These are phyloP conservation scores for Struthidea cinerea DNA, from an alignment of 2,113 vertebrate species.

Conservation along the genomic window DNA sequence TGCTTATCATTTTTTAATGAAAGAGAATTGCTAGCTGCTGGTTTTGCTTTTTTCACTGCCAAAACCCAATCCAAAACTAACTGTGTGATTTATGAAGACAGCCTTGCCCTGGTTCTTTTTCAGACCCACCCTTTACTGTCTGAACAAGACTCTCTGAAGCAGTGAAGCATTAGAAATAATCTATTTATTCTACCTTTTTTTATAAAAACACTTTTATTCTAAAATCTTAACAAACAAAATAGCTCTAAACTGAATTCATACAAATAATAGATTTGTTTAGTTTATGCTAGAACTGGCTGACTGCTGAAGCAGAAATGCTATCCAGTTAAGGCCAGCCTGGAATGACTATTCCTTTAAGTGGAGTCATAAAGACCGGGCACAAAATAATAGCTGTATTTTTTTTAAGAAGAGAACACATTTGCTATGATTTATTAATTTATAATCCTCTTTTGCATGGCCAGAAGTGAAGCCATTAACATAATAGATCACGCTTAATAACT, in stretches of 20 bases:
- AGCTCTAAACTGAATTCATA: not conserved
- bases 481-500: not conserved
- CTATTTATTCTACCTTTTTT: slow-evolving; percentile 16
- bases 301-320: not conserved
- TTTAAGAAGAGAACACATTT: not conserved
- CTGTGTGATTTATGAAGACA: slow-evolving; percentile 20
- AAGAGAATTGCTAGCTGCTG: not conserved
- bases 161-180: slow-evolving; percentile 3
- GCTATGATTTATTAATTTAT: slow-evolving; percentile 16
- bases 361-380: not conserved
- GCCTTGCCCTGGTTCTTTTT: not conserved
- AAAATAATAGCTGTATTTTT: not conserved
- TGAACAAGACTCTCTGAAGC: not conserved
- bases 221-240: slow-evolving; percentile 3
- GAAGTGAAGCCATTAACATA: slow-evolving; percentile 2
- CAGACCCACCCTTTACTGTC: not conserved
- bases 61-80: slow-evolving; percentile 26
- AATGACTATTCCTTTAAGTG: not conserved
- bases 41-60: not conserved
- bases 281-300: not conserved
- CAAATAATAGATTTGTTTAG: slow-evolving; percentile 6
- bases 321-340: not conserved
- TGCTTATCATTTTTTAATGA: not conserved
- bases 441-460: not conserved
- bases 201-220: not conserved